Evolutionary conservation across 2,888 invertebrate genomes (phyloP), one percentile per base, ranked within the genome.

Genomic region (Dromius quadrimaculatus): DNA sequence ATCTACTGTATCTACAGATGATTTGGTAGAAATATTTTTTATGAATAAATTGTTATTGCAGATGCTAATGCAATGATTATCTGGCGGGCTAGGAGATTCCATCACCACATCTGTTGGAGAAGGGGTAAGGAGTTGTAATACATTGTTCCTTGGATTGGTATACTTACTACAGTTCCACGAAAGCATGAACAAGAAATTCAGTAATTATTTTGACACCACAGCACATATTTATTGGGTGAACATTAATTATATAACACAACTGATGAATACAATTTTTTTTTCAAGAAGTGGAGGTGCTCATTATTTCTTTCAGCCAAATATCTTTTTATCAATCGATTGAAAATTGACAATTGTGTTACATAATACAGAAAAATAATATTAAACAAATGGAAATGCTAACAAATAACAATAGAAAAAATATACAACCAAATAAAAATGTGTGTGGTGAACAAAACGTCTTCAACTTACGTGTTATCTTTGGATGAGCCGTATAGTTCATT

Each of bases 401-500:
- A 50, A 50, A 22, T 20, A 15, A 47, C 20, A 41, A 43, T 17
- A 43, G 19, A 17, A 45, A 9, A 47, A 47, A 23, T 20, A 28
- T 5, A 23, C 43, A 43, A 47, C 9, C 32, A 57, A 23, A 54
- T 47, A 41, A 20, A 36, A 38, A 54, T 38, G 15, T 41, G 47
- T 19, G 69, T 63, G 61, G 34, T 36, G 66, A 62, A 38, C 23
- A 62, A 62, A 28, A 9, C 9, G 2, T 5, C n/a, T n/a, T 72
- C 13, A 36, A 80, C 82, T 78, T 80, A 83, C 79, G 73, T 77
- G 77, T 77, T 74, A 76, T 78, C 77, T 74, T 85, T 83, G 66
- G 86, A 79, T 4, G 85, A 83, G 66, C 89, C 88, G 78, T 91
- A 95, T 6, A 95, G 85, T 9, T 86, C 82, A 77, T 93, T 84